phyloP scores from a whole-genome alignment of 2,888 invertebrate species.

The Eupelmus urozonus region DNA sequence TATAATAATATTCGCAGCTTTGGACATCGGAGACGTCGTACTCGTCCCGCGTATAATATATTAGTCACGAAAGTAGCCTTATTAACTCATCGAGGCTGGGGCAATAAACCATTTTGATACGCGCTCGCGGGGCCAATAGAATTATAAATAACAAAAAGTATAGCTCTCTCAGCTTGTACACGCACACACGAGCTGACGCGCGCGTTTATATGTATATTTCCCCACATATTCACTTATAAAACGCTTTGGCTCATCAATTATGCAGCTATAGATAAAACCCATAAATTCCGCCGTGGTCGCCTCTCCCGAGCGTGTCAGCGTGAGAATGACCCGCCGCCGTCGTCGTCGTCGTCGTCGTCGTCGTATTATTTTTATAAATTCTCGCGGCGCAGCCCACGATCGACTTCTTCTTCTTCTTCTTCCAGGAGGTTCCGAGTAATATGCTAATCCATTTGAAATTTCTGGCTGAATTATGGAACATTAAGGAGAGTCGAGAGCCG shows the following conservation, averaged over 20 bases:
- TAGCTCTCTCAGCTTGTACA: no score
- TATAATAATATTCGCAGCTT: neutral
- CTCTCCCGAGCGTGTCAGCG: conserved; percentile 48
- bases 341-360: conserved; percentile 4
- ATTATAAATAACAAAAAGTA: conserved; percentile 41
- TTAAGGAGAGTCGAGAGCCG: conserved; percentile 29
- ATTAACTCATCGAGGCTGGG: conserved; percentile 43
- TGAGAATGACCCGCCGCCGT: conserved; percentile 51
- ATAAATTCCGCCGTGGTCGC: conserved; percentile 53
- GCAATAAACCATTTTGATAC: conserved; percentile 51
- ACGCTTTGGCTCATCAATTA: conserved; percentile 56
- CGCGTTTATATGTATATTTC: no score
- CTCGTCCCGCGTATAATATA: no score
- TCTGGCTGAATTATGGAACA: conserved; percentile 54
- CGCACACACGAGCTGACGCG: neutral
- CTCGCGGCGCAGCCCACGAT: conserved; percentile 25
- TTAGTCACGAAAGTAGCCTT: conserved; percentile 17
- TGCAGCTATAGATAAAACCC: conserved; percentile 59
- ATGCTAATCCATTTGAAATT: conserved; percentile 59
- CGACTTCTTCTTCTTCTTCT: conserved; percentile 16
- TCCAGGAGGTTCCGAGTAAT: conserved; percentile 54
- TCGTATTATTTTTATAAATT: conserved; percentile 58
- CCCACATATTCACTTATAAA: conserved; percentile 33
- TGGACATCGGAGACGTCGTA: no score
- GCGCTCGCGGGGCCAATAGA: conserved; percentile 10